Evolutionary conservation across 2,113 vertebrate species (phyloP), one percentile per base, ranked within the genome.

Genomic region (Clarias magur): DNA sequence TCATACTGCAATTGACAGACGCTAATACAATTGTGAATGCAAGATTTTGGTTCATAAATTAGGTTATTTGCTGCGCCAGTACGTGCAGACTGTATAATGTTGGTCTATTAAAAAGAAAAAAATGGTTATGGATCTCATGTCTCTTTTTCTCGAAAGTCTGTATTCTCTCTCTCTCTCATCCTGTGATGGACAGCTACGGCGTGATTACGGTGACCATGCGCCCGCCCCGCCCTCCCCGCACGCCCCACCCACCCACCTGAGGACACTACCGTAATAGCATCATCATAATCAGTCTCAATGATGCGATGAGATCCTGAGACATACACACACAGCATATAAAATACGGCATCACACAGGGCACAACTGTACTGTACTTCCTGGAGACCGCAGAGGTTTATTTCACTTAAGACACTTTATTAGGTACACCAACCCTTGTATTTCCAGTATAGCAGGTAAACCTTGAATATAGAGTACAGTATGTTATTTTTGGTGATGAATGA

Each of bases 261-360:
- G 95, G 95, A 95, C 93, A 97, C 96, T 94, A 98, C 96, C 94
- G 97, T 95, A 96, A 99, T 97, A 96, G 96, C 97, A 97, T 98
- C 98, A 97, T 99, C 98, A 96, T 97, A 97, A 96, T 99, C 98
- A 96, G 97, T 96, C 94, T 99, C 98, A 97, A 95, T 97, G 98
- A 99, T 97, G 95, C 98, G 97, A 93, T 98, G 98, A 93, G 98
- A 99, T 96, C 98, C 98, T 99, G 97, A 88, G 73, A 91, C 59
- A 86, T 84, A 88, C 54, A 88, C 65, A 86, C 89, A 90, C 80
- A 89, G 88, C 85, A 92, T 56, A 93, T 68, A 27, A 21, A 81
- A 88, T 54, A 81, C 13, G 27, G 9, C 54, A 80, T 79, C 72
- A 83, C 9, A 63, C 10, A 79, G 57, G 59, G 79, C 2, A 88